Conservation (phyloP, 23 tunicate genomes). For the Phallusia fumigata region DNA sequence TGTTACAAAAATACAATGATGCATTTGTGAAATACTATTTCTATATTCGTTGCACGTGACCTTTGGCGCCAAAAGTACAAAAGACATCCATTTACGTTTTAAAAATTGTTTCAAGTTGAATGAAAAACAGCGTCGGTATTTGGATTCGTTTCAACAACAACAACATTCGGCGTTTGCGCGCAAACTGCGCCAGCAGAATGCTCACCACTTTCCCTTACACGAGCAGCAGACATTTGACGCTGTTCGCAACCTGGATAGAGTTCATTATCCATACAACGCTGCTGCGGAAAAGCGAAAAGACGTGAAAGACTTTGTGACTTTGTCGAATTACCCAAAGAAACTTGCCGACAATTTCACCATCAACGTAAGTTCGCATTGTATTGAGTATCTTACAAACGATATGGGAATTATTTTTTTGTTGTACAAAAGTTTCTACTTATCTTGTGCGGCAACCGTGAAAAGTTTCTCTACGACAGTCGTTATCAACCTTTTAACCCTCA, state of each 20-base stretch:
- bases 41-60: too few species aligned
- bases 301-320: constrained; percentile 50
- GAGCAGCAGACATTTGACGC: neutral
- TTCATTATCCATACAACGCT: neutral
- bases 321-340: constrained; percentile 39
- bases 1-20: too few species aligned
- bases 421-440: too few species aligned
- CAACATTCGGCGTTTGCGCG: neutral
- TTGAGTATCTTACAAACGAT: too few species aligned
- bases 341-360: constrained; percentile 20
- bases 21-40: too few species aligned
- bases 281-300: neutral
- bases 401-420: too few species aligned
- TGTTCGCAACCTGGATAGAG: neutral
- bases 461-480: too few species aligned
- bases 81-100: too few species aligned
- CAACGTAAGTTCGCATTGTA: constrained; percentile 22
- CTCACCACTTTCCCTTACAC: neutral
- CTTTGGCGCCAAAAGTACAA: too few species aligned
- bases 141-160: constrained; percentile 7
- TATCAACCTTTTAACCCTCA: too few species aligned
- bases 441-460: too few species aligned
- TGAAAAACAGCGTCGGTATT: neutral
- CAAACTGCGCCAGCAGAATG: neutral
- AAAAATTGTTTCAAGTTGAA: neutral